Evolutionary conservation across 1,140 invertebrate genomes (phyloP), one percentile per base, ranked within the genome.

Genomic region (Episyrphus balteatus): DNA sequence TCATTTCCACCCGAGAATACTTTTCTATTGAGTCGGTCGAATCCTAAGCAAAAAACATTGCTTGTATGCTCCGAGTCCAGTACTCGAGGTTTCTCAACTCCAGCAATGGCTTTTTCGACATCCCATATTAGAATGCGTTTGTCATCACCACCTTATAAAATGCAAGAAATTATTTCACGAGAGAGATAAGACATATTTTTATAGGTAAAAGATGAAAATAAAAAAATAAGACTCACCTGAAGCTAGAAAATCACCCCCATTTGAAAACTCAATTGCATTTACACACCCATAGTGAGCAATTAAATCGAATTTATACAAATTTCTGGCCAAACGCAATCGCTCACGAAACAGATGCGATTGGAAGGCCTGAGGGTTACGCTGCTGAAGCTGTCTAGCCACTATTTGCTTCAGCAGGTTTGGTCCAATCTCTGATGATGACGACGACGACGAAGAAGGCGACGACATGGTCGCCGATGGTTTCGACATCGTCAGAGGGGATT

Each of bases 1-100:
- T 96, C 92, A 73, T 95, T 95, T 42, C 91, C 92, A 48, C 88
- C 92, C 31, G 92, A 96, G 67, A 90, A 91, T 55, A 95, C 79
- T 65, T 82, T 85, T 19, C 77, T 75, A 61, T 88, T 89, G 36
- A 76, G 74, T 51, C 73, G 80, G 55, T 92, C 86, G 57, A 93
- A 90, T 21, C 82, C 86, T 10, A 96, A 73, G 61, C 89, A 92
- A 68, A 96, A 96, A 51, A 97, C 92, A 68, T 96, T 96, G 59
- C 90, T 93, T 48, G 80, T 77, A 63, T 97, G 92, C 53, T 87
- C 78, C 12, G 79, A 81, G 62, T 82, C 79, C 88, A 95, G 92
- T 1, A 72, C 65, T 13, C 70, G 68, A 1, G 87, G 86, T 18
- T 75, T 73, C 12, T 74, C 77, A 36, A 73, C 60, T 44, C 74